A percentile compares a stretch with the other conserved stretches of the same genome.
These are phyloP conservation scores for Penaeus japonicus DNA, from an alignment of 1,140 invertebrate species.

Conservation along the genomic window DNA sequence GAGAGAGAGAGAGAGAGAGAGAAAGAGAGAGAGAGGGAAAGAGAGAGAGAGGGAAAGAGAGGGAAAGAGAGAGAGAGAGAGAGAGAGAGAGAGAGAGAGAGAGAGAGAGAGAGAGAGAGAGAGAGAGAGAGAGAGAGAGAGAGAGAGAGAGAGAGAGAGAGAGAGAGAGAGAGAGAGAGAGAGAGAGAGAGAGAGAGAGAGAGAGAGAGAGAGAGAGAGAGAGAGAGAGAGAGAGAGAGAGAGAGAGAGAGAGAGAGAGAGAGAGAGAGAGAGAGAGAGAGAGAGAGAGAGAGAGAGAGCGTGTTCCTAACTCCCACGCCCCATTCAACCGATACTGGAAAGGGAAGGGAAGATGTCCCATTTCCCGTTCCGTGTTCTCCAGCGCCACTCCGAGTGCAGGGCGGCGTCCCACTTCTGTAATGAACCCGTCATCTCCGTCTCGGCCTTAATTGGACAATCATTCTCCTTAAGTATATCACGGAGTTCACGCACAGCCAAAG, in stretches of 20 bases:
- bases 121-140: background rate
- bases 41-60: background rate
- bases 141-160: background rate
- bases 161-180: background rate
- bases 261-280: constrained; percentile 10
- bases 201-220: background rate
- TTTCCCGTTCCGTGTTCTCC: too few species aligned
- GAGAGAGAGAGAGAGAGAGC: background rate
- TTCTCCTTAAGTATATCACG: too few species aligned
- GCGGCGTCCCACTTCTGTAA: too few species aligned
- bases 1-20: background rate
- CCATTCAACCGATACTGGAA: too few species aligned
- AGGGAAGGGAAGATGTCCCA: too few species aligned
- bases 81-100: background rate
- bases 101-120: background rate
- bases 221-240: background rate
- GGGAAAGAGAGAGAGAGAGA: background rate
- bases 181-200: background rate
- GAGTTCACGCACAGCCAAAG: too few species aligned
- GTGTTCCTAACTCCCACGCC: too few species aligned
- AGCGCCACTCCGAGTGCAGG: too few species aligned
- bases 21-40: background rate
- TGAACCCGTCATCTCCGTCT: too few species aligned
- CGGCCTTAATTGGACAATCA: too few species aligned
- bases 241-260: background rate